Percentiles rank a stretch among this genome's conserved stretches.
Conservation (phyloP, 2,888 invertebrate species). For the Miltochrista miniata region DNA sequence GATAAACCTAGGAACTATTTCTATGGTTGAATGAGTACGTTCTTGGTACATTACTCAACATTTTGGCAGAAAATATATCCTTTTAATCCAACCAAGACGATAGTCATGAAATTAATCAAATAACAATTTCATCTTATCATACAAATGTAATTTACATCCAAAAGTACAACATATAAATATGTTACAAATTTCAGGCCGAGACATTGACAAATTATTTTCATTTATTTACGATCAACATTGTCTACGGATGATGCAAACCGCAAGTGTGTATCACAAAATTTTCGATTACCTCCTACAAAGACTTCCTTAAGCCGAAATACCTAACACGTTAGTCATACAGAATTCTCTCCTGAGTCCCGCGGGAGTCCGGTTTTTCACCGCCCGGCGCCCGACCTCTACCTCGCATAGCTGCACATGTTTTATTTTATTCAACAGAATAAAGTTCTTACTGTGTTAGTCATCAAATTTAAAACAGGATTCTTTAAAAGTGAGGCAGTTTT, state of each 20-base stretch:
- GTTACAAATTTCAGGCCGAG: too few relatives aligned
- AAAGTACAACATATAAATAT: too few relatives aligned
- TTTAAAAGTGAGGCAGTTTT: not conserved
- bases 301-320: conserved; percentile 5
- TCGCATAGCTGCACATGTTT: not conserved
- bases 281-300: not conserved
- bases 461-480: not conserved
- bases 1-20: not conserved
- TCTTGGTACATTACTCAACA: too few relatives aligned
- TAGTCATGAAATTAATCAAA: too few relatives aligned
- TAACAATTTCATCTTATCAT: too few relatives aligned
- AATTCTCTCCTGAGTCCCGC: not conserved
- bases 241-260: too few relatives aligned
- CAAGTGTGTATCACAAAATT: not conserved
- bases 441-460: conserved; percentile 1
- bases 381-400: conserved; percentile 1
- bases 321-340: conserved; percentile 8
- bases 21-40: too few relatives aligned
- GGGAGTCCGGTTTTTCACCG: conserved; percentile 7
- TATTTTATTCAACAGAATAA: not conserved
- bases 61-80: too few relatives aligned
- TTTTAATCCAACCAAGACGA: too few relatives aligned
- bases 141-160: too few relatives aligned
- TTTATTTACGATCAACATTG: too few relatives aligned
- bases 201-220: not conserved